A percentile compares a stretch with the other conserved stretches of the same genome.
Conservation (phyloP, 2,797 vertebrate genomes). For the Pogoniulus pusillus region DNA sequence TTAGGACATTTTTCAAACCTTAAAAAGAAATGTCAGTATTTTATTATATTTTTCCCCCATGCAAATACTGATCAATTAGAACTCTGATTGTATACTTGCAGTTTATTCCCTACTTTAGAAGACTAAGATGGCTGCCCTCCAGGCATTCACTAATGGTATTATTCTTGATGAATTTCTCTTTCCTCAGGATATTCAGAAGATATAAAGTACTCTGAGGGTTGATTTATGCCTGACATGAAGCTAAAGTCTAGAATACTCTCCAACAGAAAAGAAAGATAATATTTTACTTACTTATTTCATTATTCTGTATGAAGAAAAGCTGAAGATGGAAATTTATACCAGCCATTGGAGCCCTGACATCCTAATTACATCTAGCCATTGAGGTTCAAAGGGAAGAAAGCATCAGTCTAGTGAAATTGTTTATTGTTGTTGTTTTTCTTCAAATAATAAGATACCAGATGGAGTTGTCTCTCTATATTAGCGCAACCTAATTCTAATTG, state of each 20-base stretch:
- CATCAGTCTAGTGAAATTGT: slow-evolving; percentile 17
- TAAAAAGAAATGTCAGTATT: slow-evolving; percentile 77
- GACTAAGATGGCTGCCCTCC: slow-evolving; percentile 81
- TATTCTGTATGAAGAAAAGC: slow-evolving; percentile 45
- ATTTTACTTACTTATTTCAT: slow-evolving; percentile 69
- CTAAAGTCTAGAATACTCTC: slow-evolving; percentile 74
- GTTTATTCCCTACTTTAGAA: slow-evolving; percentile 76
- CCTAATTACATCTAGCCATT: slow-evolving; percentile 52
- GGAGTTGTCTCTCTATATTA: slow-evolving; percentile 22
- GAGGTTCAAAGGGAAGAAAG: slow-evolving; percentile 30
- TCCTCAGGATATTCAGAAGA: slow-evolving; percentile 80
- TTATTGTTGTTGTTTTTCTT: slow-evolving; percentile 40
- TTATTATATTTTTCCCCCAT: slow-evolving; percentile 59
- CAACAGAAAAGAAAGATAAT: slow-evolving; percentile 54
- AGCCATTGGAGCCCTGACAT: slow-evolving; percentile 32
- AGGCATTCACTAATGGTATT: slow-evolving; percentile 82
- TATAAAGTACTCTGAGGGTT: slow-evolving; percentile 76
- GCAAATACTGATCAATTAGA: slow-evolving; percentile 71
- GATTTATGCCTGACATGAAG: slow-evolving; percentile 84
- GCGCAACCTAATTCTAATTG: slow-evolving; percentile 30
- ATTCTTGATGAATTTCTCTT: slow-evolving; percentile 84
- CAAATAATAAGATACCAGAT: slow-evolving; percentile 21
- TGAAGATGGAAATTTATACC: slow-evolving; percentile 45
- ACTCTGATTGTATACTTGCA: slow-evolving; percentile 73
- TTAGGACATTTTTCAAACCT: slow-evolving; percentile 43